phyloP scores from a whole-genome alignment of 2,888 invertebrate genomes.

The Amphipoea lucens region DNA sequence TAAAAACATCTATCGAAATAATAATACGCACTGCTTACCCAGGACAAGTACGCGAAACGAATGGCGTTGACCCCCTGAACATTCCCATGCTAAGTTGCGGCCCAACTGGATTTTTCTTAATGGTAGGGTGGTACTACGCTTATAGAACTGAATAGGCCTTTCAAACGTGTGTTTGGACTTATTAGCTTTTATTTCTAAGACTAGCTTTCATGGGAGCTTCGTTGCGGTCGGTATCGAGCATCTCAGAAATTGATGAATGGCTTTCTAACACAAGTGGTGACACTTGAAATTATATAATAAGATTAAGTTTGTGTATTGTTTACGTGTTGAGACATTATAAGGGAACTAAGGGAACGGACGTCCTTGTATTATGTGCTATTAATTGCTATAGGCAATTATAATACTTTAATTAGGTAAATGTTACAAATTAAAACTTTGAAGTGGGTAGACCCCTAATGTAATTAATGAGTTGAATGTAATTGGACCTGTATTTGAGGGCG shows the following conservation, averaged over 20 bases:
- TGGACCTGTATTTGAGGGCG: conserved; percentile 27
- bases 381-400: neutral
- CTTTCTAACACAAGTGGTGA: conserved; percentile 65
- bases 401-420: neutral
- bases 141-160: conserved; percentile 84
- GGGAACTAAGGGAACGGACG: neutral
- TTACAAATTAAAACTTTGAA: neutral
- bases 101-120: conserved; percentile 87
- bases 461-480: conserved; percentile 13
- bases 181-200: conserved; percentile 88
- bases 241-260: conserved; percentile 69
- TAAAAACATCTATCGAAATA: conserved; percentile 90
- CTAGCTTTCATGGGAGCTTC: conserved; percentile 83
- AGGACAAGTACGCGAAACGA: conserved; percentile 88
- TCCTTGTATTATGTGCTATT: neutral
- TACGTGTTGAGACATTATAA: conserved; percentile 20
- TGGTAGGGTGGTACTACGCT: conserved; percentile 84
- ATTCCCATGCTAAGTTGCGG: conserved; percentile 87
- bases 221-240: conserved; percentile 62
- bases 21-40: conserved; percentile 88
- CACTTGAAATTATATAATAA: conserved; percentile 49
- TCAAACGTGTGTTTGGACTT: conserved; percentile 85
- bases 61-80: conserved; percentile 90
- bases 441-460: neutral
- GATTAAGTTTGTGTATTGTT: conserved; percentile 41